Conservation (phyloP, 2,888 invertebrate species). For the Criorhina ranunculi region DNA sequence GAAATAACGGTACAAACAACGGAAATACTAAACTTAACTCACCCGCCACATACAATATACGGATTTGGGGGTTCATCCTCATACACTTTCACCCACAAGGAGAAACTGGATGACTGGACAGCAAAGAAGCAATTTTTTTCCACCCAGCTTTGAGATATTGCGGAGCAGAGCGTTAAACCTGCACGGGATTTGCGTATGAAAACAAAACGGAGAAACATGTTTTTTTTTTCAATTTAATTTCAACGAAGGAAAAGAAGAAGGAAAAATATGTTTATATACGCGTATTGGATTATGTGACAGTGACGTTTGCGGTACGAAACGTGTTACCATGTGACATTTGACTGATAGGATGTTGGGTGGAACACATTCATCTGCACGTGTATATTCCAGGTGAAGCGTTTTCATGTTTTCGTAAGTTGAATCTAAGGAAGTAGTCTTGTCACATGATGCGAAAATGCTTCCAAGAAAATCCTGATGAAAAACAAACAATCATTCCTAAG, state of each 20-base stretch:
- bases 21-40: constrained; percentile 59
- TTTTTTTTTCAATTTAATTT: constrained; percentile 16
- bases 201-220: constrained; percentile 28
- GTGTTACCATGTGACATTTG: constrained; percentile 62
- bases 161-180: constrained; percentile 33
- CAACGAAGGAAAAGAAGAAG: neutral
- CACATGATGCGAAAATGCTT: too few relatives aligned
- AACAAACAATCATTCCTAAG: too few relatives aligned
- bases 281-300: constrained; percentile 51
- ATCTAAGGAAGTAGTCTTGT: too few relatives aligned
- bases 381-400: constrained; percentile 54
- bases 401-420: constrained; percentile 27
- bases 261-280: constrained; percentile 14
- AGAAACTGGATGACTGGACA: constrained; percentile 34
- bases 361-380: constrained; percentile 44
- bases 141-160: constrained; percentile 35
- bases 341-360: constrained; percentile 46
- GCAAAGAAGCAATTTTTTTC: constrained; percentile 22
- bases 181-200: constrained; percentile 39
- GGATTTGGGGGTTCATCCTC: constrained; percentile 23
- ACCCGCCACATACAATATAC: constrained; percentile 38
- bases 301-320: constrained; percentile 50
- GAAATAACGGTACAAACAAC: constrained; percentile 46
- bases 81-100: neutral
- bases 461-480: too few relatives aligned